A percentile compares a stretch with the other conserved stretches of the same genome.
Evolutionary conservation across 1,140 invertebrate genomes (phyloP).

Genomic region (Listronotus bonariensis): DNA sequence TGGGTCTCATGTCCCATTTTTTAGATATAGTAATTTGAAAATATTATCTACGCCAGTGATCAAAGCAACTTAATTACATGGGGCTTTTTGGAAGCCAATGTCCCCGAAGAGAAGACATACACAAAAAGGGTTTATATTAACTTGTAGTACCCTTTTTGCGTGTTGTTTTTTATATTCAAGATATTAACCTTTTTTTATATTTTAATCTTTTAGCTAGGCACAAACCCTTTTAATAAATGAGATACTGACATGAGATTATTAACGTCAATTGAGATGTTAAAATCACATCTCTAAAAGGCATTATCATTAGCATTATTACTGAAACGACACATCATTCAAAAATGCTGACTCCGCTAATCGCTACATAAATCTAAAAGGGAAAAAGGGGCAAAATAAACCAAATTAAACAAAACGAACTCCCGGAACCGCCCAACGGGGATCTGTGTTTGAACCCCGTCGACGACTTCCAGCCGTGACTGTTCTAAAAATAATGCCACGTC

Average conservation of each 20-base stretch:
- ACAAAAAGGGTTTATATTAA: no score
- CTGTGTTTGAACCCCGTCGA: constrained; percentile 12
- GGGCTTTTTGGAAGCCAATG: no score
- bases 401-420: constrained; percentile 19
- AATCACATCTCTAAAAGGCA: not conserved
- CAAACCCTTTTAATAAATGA: no score
- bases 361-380: constrained; percentile 14
- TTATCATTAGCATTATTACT: constrained; percentile 9
- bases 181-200: no score
- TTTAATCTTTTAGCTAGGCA: no score
- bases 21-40: no score
- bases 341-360: constrained; percentile 16
- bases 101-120: no score
- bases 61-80: no score
- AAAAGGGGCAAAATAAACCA: constrained; percentile 13
- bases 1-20: no score
- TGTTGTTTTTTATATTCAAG: no score
- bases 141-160: no score
- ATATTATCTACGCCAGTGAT: no score
- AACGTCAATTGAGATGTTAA: constrained; percentile 1
- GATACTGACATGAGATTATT: not conserved
- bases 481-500: constrained; percentile 7
- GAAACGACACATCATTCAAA: constrained; percentile 12
- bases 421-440: constrained; percentile 16
- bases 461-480: constrained; percentile 4